These are phyloP conservation scores for Trachymyrmex septentrionalis DNA, from an alignment of 1,140 invertebrate species.

Conservation along the genomic window DNA sequence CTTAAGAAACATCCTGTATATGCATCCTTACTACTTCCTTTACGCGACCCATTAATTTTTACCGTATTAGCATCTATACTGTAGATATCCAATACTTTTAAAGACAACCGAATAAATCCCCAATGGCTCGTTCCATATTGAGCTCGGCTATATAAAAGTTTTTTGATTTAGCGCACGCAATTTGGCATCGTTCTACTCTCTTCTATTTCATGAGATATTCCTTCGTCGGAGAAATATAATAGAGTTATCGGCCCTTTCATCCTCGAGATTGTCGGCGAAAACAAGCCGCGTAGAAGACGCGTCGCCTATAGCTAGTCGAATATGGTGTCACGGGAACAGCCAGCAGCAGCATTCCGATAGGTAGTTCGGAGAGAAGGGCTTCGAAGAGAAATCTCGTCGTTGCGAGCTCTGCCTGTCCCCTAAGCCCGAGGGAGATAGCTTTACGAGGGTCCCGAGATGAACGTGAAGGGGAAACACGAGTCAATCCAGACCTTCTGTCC, in stretches of 20 bases:
- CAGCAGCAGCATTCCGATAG: slow-evolving; percentile 39
- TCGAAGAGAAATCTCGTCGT: slow-evolving; percentile 48
- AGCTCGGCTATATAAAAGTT: slow-evolving; percentile 1
- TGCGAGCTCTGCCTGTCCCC: slow-evolving; percentile 30
- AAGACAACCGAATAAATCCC: not conserved
- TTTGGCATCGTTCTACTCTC: slow-evolving; percentile 8
- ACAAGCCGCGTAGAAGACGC: slow-evolving; percentile 37
- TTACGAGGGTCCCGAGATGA: slow-evolving; percentile 63
- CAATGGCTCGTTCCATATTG: slow-evolving; percentile 2
- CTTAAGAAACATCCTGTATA: not conserved
- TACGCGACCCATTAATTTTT: slow-evolving; percentile 2
- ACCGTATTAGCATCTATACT: not conserved
- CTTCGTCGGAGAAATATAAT: slow-evolving; percentile 43
- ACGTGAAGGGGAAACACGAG: slow-evolving; percentile 61
- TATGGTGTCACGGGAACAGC: slow-evolving; percentile 35
- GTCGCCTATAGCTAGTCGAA: slow-evolving; percentile 36
- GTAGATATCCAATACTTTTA: not conserved
- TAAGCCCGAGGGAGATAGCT: slow-evolving; percentile 59
- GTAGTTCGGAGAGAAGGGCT: slow-evolving; percentile 24
- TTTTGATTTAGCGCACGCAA: slow-evolving; percentile 40
- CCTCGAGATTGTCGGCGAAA: slow-evolving; percentile 26
- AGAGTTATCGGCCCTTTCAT: slow-evolving; percentile 52
- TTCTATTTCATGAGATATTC: slow-evolving; percentile 29
- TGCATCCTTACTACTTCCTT: not conserved
- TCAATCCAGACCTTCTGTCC: slow-evolving; percentile 54